Evolutionary conservation across 2,797 vertebrate species (phyloP).

Genomic region (Lates japonicus): DNA sequence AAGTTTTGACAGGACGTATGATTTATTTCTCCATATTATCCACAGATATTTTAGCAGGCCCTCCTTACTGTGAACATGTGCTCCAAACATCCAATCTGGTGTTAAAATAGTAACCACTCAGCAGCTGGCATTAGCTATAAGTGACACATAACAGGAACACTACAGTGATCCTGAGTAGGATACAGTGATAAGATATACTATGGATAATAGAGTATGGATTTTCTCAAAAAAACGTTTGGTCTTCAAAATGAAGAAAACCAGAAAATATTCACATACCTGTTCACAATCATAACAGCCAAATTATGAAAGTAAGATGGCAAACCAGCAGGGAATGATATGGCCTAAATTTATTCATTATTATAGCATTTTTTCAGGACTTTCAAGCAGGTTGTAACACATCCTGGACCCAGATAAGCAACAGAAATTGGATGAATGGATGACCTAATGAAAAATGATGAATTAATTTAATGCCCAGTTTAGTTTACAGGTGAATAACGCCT

Average conservation of each 20-base stretch:
- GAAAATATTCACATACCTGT: too few relatives aligned
- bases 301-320: too few relatives aligned
- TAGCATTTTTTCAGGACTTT: too few relatives aligned
- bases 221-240: background rate
- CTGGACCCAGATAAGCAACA: too few relatives aligned
- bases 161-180: background rate
- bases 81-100: conserved; percentile 3
- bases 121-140: conserved; percentile 8
- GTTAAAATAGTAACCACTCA: conserved; percentile 22
- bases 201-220: background rate
- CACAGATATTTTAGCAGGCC: background rate
- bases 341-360: too few relatives aligned
- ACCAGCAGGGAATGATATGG: too few relatives aligned
- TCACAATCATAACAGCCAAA: too few relatives aligned
- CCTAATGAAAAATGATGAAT: too few relatives aligned
- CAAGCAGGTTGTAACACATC: too few relatives aligned
- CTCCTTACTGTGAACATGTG: background rate
- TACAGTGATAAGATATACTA: background rate
- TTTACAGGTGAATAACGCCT: too few relatives aligned
- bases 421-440: too few relatives aligned
- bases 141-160: conserved; percentile 17
- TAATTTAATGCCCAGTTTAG: too few relatives aligned
- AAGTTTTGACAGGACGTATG: background rate
- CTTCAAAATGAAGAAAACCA: background rate
- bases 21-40: background rate